Evolutionary conservation across 2,113 vertebrate species (phyloP).

Genomic region (Chaenocephalus aceratus): DNA sequence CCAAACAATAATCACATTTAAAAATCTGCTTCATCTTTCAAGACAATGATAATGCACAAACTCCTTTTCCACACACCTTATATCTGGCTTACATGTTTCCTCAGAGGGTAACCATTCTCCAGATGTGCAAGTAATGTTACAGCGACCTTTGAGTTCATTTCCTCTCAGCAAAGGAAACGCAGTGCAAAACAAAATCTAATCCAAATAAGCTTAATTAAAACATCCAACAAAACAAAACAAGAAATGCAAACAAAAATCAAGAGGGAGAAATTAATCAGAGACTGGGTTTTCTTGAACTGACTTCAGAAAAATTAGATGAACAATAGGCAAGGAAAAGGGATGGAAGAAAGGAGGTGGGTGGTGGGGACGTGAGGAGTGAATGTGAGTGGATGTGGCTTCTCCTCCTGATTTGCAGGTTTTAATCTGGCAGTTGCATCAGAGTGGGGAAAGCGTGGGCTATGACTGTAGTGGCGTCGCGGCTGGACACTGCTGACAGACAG

Average conservation of each 20-base stretch:
- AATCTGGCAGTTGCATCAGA: conserved; percentile 79
- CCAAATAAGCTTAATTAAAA: conserved; percentile 80
- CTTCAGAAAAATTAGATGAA: conserved; percentile 71
- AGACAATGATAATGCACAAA: not conserved
- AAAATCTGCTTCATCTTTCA: not conserved
- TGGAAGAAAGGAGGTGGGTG: conserved; percentile 68
- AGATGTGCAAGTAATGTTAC: conserved; percentile 59
- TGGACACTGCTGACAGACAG: conserved; percentile 77
- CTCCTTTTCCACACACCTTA: conserved; percentile 2
- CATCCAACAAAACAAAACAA: conserved; percentile 79
- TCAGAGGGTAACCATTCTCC: conserved; percentile 42
- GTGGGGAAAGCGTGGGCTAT: conserved; percentile 74
- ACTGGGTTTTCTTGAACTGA: conserved; percentile 63
- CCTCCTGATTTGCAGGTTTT: conserved; percentile 69
- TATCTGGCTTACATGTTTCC: conserved; percentile 43
- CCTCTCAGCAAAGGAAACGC: conserved; percentile 74
- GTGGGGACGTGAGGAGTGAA: conserved; percentile 59
- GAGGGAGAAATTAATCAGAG: conserved; percentile 82
- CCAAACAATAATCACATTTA: conserved; percentile 16
- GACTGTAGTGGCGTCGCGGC: conserved; percentile 66
- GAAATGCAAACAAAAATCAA: conserved; percentile 81
- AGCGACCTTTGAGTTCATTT: conserved; percentile 66
- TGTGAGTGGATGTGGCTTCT: conserved; percentile 54
- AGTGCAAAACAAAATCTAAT: conserved; percentile 77
- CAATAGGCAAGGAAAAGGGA: conserved; percentile 75